Conservation (phyloP, 2,888 invertebrate species). For the Hofmannophila pseudospretella region DNA sequence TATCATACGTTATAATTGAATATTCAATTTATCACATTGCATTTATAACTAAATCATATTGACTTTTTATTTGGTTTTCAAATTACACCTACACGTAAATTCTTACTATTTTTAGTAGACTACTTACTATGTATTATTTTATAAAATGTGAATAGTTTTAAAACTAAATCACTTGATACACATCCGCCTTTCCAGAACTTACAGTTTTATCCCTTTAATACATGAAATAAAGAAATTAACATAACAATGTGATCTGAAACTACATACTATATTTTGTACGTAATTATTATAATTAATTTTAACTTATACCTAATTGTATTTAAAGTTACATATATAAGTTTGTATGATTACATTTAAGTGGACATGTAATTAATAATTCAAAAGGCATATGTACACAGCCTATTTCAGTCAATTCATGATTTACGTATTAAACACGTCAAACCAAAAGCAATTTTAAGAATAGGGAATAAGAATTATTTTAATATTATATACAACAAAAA, state of each 20-base stretch:
- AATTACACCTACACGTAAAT: slow-evolving; percentile 12
- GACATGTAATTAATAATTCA: slow-evolving; percentile 26
- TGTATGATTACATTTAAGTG: slow-evolving; percentile 51
- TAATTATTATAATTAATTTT: slow-evolving; percentile 62
- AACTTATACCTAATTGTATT: slow-evolving; percentile 46
- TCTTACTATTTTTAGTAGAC: slow-evolving; percentile 4
- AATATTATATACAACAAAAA: no score
- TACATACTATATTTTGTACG: slow-evolving; percentile 62
- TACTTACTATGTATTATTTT: slow-evolving; percentile 5
- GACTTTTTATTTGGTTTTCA: slow-evolving; percentile 22
- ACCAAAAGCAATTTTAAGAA: slow-evolving; percentile 60
- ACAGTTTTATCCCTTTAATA: slow-evolving; percentile 25
- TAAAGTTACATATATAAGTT: slow-evolving; percentile 49
- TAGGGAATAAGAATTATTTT: slow-evolving; percentile 53
- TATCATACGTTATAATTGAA: slow-evolving; percentile 21
- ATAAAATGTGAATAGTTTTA: slow-evolving; percentile 10
- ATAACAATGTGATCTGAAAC: slow-evolving; percentile 45
- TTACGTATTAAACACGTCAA: slow-evolving; percentile 45
- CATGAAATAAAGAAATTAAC: no score
- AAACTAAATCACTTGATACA: slow-evolving; percentile 20
- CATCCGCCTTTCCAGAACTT: slow-evolving; percentile 30
- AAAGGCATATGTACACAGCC: slow-evolving; percentile 31
- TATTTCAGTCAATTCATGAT: slow-evolving; percentile 64
- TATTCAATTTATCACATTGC: slow-evolving; percentile 22
- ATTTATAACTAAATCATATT: no score